A percentile compares a stretch with the other conserved stretches of the same genome.
Evolutionary conservation across 2,797 vertebrate species (phyloP).

Genomic region (Eulemur coronatus): DNA sequence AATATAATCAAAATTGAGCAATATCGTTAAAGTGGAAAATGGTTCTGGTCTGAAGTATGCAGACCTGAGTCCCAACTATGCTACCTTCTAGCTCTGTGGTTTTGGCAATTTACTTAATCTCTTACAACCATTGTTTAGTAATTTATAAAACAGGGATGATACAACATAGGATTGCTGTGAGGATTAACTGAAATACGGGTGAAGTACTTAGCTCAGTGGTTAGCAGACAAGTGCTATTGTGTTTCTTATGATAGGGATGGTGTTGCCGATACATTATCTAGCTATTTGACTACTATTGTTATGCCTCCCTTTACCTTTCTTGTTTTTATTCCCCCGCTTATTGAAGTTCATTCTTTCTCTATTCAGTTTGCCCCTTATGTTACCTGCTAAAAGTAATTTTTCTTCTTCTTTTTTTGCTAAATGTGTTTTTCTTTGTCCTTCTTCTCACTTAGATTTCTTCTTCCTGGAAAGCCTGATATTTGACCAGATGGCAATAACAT

Average conservation of each 20-base stretch:
- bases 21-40: background rate
- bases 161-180: background rate
- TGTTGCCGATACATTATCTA: background rate
- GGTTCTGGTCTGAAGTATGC: background rate
- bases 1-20: background rate
- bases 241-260: background rate
- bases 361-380: background rate
- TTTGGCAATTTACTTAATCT: background rate
- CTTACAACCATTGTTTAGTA: background rate
- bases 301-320: background rate
- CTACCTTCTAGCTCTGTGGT: background rate
- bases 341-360: background rate
- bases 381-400: background rate
- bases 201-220: background rate
- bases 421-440: background rate
- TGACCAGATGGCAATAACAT: slow-evolving; percentile 68
- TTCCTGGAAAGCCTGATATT: slow-evolving; percentile 38
- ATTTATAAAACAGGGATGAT: background rate
- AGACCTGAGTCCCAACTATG: background rate
- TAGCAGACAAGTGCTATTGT: background rate
- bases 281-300: background rate
- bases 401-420: background rate
- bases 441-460: slow-evolving; percentile 46
- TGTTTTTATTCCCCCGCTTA: background rate
- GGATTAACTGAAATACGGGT: background rate